phyloP scores from a whole-genome alignment of 2,113 vertebrate genomes.

The Climacteris rufus region DNA sequence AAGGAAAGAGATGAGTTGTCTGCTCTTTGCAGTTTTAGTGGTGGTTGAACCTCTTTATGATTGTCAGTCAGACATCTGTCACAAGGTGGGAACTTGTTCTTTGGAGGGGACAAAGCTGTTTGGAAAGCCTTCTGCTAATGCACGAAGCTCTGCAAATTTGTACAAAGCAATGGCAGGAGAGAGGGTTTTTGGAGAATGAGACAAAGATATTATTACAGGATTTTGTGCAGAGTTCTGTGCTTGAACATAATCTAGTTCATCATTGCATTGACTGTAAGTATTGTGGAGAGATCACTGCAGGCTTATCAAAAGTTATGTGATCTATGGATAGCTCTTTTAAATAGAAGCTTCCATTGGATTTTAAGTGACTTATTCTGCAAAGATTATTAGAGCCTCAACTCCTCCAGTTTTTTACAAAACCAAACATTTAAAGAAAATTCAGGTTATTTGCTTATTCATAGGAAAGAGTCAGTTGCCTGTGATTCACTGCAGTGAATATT shows the following conservation, averaged over 20 bases:
- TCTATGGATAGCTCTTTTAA: background rate
- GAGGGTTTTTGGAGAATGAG: background rate
- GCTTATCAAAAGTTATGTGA: background rate
- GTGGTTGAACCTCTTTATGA: background rate
- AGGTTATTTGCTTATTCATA: background rate
- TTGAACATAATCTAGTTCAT: background rate
- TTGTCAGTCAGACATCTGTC: background rate
- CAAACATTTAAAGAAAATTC: background rate
- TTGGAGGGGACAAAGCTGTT: background rate
- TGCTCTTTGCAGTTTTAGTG: background rate
- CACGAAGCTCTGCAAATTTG: background rate
- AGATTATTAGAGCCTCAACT: background rate
- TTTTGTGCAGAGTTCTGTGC: background rate
- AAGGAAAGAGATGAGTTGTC: background rate
- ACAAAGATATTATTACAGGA: background rate
- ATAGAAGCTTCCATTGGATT: background rate
- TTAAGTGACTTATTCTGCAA: background rate
- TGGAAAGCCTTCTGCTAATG: background rate
- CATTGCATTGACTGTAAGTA: background rate
- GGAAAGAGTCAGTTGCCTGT: background rate
- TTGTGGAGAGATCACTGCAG: background rate
- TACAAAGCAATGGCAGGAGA: background rate
- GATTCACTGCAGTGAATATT: background rate
- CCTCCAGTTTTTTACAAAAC: background rate
- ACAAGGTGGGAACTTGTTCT: background rate